Evolutionary conservation across 2,888 invertebrate genomes (phyloP), one percentile per base, ranked within the genome.

Genomic region (Bugula neritina): DNA sequence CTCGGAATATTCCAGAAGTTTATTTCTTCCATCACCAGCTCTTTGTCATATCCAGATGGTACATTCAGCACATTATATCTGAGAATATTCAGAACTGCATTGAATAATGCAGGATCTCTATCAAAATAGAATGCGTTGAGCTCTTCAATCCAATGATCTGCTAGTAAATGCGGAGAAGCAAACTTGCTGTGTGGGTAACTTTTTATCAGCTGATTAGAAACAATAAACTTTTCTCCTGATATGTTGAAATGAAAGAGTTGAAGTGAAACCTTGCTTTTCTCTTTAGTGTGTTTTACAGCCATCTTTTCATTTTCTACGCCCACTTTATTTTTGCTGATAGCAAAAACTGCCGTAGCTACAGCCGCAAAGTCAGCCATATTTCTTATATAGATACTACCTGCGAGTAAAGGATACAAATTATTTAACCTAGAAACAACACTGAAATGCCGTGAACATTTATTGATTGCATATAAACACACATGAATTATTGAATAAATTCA

Each of bases 1-100:
- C 5, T 31, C 5, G 63, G 63, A 13, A 63, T 27, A 13, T 27
- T 2, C 63, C 63, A 63, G 31, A 29, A 63, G 29, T 63, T 27
- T 3, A 63, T 13, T 31, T 63, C 63, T 31, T 63, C 27, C 34
- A 31, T 63, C n/a, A 63, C 34, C 63, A 63, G 27, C 27, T 27
- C 31, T 34, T 63, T 63, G 31, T 63, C 63, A 63, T 63, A 63
- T 31, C 63, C 63, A 17, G 63, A 29, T 63, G 63, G 63, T 13
- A 63, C 27, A 31, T 34, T 63, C 31, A 63, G 31, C n/a, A 63
- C 63, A 31, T 63, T 27, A 31, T 63, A 63, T 31, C 63, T 27
- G 63, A 63, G 27, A 31, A 63, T 27, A 31, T 63, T 63, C 17
- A 63, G 34, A 31, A 63, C 63, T 13, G 63, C 5, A n/a, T 63